Evolutionary conservation across 1,140 invertebrate genomes (phyloP).

Genomic region (Drosophila sucinea): DNA sequence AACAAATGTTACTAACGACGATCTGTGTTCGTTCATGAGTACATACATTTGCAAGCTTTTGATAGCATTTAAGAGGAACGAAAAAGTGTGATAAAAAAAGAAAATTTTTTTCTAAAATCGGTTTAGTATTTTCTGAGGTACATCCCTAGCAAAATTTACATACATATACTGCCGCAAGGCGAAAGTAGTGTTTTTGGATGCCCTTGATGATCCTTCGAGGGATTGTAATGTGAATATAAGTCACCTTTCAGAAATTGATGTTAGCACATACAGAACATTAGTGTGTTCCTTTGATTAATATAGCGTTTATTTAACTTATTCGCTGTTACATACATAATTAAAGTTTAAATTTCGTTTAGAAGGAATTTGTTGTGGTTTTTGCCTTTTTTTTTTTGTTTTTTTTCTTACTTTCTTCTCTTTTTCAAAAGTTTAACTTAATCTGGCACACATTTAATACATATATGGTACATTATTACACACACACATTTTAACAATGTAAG

Average conservation of each 20-base stretch:
- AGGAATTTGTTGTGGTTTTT: conserved; percentile 1
- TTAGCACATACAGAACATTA: conserved; percentile 1
- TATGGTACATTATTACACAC: conserved; percentile 29
- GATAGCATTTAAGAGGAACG: too few relatives aligned
- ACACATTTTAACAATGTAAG: conserved; percentile 63
- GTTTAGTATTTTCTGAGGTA: too few relatives aligned
- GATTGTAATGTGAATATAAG: too few relatives aligned
- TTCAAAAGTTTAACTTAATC: conserved; percentile 49
- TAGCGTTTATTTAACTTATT: conserved; percentile 75
- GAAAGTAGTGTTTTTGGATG: too few relatives aligned
- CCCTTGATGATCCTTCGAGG: too few relatives aligned
- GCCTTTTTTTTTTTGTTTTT: not conserved
- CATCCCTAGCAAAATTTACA: too few relatives aligned
- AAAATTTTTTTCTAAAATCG: too few relatives aligned
- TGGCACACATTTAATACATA: conserved; percentile 74
- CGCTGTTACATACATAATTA: conserved; percentile 49
- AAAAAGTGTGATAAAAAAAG: too few relatives aligned
- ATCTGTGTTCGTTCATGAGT: too few relatives aligned
- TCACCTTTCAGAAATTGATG: not conserved
- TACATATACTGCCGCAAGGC: too few relatives aligned
- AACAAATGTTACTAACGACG: too few relatives aligned
- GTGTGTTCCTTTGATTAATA: conserved; percentile 26
- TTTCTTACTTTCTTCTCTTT: not conserved
- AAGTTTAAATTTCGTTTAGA: conserved; percentile 54
- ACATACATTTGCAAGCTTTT: too few relatives aligned